Percentiles rank a stretch among this genome's conserved stretches.
Conservation (phyloP, 2,797 vertebrate genomes). For the Peromyscus eremicus region DNA sequence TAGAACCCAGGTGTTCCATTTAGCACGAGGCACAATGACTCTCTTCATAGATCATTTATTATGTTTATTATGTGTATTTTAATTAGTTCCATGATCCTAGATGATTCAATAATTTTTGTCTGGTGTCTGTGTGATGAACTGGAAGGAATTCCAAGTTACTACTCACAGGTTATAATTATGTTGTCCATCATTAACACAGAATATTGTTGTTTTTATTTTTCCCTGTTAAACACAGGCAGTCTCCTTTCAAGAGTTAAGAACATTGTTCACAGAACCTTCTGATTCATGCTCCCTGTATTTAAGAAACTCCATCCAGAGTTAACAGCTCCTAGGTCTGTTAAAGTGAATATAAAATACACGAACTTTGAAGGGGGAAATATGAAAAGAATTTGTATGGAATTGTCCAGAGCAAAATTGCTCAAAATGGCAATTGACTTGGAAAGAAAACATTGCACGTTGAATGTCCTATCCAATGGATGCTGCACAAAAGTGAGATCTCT, state of each 20-base stretch:
- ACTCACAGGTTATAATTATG: background rate
- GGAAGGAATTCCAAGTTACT: background rate
- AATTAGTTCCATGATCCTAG: conserved; percentile 6
- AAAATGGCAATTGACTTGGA: background rate
- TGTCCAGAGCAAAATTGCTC: background rate
- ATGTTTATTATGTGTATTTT: background rate
- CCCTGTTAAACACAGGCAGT: background rate
- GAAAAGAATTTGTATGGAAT: conserved; percentile 33
- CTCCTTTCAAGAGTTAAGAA: background rate
- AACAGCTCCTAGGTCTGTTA: background rate
- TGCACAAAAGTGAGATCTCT: background rate
- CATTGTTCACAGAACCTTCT: background rate
- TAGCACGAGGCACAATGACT: background rate
- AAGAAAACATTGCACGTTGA: background rate
- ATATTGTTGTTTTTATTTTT: background rate
- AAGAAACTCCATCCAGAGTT: background rate
- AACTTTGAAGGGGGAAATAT: background rate
- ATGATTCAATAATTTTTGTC: background rate
- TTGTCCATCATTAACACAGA: background rate
- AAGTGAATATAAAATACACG: background rate
- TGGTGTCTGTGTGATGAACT: background rate
- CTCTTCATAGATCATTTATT: background rate
- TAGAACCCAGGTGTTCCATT: background rate
- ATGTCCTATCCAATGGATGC: background rate
- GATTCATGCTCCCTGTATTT: background rate